Evolutionary conservation across 2,888 invertebrate genomes (phyloP), one percentile per base, ranked within the genome.

Genomic region (Teinopalpus imperialis): DNA sequence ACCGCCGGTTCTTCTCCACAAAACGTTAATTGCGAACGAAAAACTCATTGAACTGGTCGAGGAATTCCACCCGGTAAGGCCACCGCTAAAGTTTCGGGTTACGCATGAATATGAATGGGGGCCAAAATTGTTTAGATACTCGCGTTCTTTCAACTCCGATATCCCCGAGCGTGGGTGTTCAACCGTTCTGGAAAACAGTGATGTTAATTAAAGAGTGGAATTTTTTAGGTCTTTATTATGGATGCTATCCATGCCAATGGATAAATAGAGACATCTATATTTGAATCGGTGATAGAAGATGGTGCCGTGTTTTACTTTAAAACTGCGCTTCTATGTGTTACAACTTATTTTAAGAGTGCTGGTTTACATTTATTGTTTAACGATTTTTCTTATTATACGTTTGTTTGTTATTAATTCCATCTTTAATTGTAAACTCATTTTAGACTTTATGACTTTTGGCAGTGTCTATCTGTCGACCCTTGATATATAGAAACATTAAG

Each of bases 1-100:
- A 64, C 56, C 65, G 57, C 62, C 54, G 63, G 64, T 65, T 62
- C 64, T 63, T 62, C 64, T 70, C 67, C 68, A 66, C 68, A 71
- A 73, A 77, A 77, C 74, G 68, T 74, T 81, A 82, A 80, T 81
- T 80, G 68, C 63, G 55, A 51, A 55, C 66, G 69, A 81, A 82
- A 81, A 81, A 81, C 74, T 70, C 56, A 66, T 68, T 63, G 59
- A 56, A 53, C 74, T 52, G 53, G 66, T 61, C 43, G 45, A 58
- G 66, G 82, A 74, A 83, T 82, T 72, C 66, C 45, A 63, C 67
- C 63, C 53, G 49, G 66, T 72, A 69, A 74, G 80, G 78, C 74
- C 76, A 73, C 80, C 79, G 66, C 59, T 75, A 71, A 73, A 75
- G 78, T 74, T 76, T 79, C 79, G 67, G 68, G 67, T 59, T 70